Evolutionary conservation across 1,140 invertebrate species (phyloP), one percentile per base, ranked within the genome.

Genomic region (Ephestia elutella): DNA sequence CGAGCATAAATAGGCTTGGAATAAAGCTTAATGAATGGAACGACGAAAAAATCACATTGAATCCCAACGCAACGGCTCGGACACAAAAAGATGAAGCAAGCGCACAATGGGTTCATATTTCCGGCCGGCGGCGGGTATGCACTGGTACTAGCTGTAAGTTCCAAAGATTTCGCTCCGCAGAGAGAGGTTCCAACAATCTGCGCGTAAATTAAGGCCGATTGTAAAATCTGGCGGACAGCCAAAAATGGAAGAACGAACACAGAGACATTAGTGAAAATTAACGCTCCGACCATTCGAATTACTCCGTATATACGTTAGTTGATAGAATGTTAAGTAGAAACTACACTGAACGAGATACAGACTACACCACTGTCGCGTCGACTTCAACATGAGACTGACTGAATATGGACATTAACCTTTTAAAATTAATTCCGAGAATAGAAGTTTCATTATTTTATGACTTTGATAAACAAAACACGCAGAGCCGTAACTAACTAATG

Each of bases 31-130:
- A 15, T 44, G 38, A 44, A 44, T 5, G 5, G 38, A 15, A 44
- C 15, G 38, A 44, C 15, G 15, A 44, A 15, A 44, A 44, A 15
- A 44, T 44, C 38, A 44, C 38, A 44, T 17, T 11, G 32, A 35
- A 35, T 15, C 13, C 38, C 13, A 44, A 44, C 15, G 38, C 10
- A n/a, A 54, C 32, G 50, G 19, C 30, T 61, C 20, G 49, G 59
- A 53, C 55, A 65, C 65, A 82, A 77, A 78, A 82, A 72, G 63
- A 71, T 54, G 58, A 73, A 56, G 56, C 57, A 15, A 57, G 58
- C 62, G 62, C 65, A 86, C 77, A 82, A 82, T 82, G 69, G 66
- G 68, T 74, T 72, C 74, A 76, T 70, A 75, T 78, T 82, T 82
- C 79, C 78, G 75, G 71, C 63, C 2, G 2, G 21, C 67, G 19